phyloP scores from a whole-genome alignment of 2,888 invertebrate genomes.

The Dolichopus griseipennis region DNA sequence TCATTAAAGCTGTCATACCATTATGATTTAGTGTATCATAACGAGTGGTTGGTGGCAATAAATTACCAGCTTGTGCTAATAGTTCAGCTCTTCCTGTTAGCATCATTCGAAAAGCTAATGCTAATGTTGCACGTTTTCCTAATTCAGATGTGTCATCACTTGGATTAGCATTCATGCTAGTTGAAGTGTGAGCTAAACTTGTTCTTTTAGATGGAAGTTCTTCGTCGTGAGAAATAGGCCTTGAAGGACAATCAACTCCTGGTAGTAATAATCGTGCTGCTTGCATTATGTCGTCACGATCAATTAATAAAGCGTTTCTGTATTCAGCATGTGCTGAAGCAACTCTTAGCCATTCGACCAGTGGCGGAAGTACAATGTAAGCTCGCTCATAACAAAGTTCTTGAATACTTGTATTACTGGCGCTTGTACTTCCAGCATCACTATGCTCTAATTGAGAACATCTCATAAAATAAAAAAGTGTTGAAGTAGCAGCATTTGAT shows the following conservation, averaged over 20 bases:
- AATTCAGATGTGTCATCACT: slow-evolving; percentile 46
- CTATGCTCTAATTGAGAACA: slow-evolving; percentile 76
- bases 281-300: slow-evolving; percentile 80
- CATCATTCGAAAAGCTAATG: slow-evolving; percentile 72
- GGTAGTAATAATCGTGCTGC: slow-evolving; percentile 77
- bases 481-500: slow-evolving; percentile 61
- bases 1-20: slow-evolving; percentile 76
- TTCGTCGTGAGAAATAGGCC: slow-evolving; percentile 56
- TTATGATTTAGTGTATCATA: slow-evolving; percentile 69
- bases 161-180: slow-evolving; percentile 26
- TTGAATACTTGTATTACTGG: slow-evolving; percentile 45
- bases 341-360: slow-evolving; percentile 85
- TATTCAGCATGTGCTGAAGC: slow-evolving; percentile 75
- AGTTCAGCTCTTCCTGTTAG: slow-evolving; percentile 71
- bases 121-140: slow-evolving; percentile 56
- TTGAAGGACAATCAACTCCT: slow-evolving; percentile 79
- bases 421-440: slow-evolving; percentile 43
- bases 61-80: slow-evolving; percentile 63
- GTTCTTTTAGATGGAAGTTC: slow-evolving; percentile 44
- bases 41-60: slow-evolving; percentile 60
- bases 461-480: slow-evolving; percentile 85
- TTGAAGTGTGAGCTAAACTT: slow-evolving; percentile 26
- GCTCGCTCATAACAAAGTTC: slow-evolving; percentile 79
- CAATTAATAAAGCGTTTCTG: slow-evolving; percentile 65
- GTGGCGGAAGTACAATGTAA: slow-evolving; percentile 77